Evolutionary conservation across 2,113 vertebrate species (phyloP), one percentile per base, ranked within the genome.

Genomic region (Varanus komodoensis): DNA sequence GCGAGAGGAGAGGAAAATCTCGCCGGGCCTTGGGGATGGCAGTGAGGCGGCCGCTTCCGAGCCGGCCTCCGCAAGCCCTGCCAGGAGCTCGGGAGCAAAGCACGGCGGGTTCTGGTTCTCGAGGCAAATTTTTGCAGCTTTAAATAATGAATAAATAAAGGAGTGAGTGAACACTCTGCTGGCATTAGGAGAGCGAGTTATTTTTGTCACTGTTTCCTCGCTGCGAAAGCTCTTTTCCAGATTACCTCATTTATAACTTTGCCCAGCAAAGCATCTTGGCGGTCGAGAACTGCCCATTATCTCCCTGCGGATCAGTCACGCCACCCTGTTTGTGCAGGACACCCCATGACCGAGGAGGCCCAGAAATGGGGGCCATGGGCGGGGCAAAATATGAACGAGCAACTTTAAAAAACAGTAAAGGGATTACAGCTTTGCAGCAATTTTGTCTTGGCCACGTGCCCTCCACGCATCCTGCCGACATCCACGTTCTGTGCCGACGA

Each of bases 1-100:
- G 92, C 95, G 89, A 90, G 88, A 87, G 88, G 88, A 93, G 8
- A 94, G 95, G 92, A 93, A 94, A 94, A 91, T 91, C 90, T 92
- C 95, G 1, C 3, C 48, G 0, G 50, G 80, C 82, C 87, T 93
- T 87, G 68, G 86, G 85, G 88, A 69, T 91, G 93, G 93, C 95
- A 95, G 92, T 87, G 86, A 50, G 25, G 44, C 77, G 89, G 89
- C 84, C 0, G 81, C 91, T 94, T 93, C 92, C 61, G 69, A 27
- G n/a, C 80, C 44, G 23, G 3, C 81, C 83, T 84, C 89, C 81
- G 80, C 8, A 3, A 50, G 86, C 80, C 61, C 78, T 82, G 93
- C 94, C 93, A 93, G 91, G 52, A 89, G 44, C 84, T 90, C 15
- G 2, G 93, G 92, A 95, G 93, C 91, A 78, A 77, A 95, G 83